These are phyloP conservation scores for Bombus cullumanus DNA, from an alignment of 1,140 invertebrate species.

Conservation along the genomic window DNA sequence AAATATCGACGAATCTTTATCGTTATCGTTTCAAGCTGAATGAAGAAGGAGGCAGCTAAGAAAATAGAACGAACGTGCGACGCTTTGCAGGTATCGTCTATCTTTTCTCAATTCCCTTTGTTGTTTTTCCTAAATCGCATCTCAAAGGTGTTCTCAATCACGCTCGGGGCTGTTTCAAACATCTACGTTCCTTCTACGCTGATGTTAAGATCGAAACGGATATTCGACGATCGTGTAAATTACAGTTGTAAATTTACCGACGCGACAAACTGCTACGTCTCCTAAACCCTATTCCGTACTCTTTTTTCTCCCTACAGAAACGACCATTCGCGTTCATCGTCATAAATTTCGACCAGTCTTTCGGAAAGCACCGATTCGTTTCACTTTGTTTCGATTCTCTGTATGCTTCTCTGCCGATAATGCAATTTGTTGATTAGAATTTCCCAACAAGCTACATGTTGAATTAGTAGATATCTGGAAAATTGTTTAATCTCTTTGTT, in stretches of 20 bases:
- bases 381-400: neutral
- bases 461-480: neutral
- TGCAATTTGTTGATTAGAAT: neutral
- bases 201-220: neutral
- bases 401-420: neutral
- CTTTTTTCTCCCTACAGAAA: neutral
- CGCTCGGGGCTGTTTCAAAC: neutral
- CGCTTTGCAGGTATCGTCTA: neutral
- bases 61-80: neutral
- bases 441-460: neutral
- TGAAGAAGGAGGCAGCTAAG: neutral
- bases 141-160: constrained; percentile 22
- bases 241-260: constrained; percentile 16
- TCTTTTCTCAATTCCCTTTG: neutral
- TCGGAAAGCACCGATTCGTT: constrained; percentile 5
- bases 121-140: constrained; percentile 7
- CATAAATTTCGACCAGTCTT: constrained; percentile 9
- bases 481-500: neutral
- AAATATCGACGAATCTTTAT: neutral
- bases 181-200: neutral
- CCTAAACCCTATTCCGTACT: neutral
- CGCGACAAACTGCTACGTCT: neutral
- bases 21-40: neutral
- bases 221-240: constrained; percentile 17
- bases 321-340: constrained; percentile 5